These are phyloP conservation scores for Neotoxoptera formosana DNA, from an alignment of 1,140 invertebrate species.

Conservation along the genomic window DNA sequence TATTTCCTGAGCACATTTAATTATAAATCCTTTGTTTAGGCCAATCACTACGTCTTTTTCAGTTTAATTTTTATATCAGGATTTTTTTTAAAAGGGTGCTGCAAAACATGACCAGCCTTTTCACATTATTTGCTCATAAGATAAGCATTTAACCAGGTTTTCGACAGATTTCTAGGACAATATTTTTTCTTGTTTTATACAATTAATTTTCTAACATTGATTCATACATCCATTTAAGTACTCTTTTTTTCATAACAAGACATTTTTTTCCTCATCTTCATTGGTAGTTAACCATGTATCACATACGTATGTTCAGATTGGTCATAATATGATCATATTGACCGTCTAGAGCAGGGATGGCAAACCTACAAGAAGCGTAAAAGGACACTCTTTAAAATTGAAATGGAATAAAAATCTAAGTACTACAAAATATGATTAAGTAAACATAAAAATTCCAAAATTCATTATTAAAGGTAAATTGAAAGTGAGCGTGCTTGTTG, in stretches of 20 bases:
- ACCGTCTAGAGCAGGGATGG: neutral
- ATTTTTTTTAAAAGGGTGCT: neutral
- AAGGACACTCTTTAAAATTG: too few species aligned
- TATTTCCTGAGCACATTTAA: neutral
- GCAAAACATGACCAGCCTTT: neutral
- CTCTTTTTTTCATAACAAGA: neutral
- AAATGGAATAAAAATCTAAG: neutral
- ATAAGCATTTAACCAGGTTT: neutral
- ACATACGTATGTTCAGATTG: neutral
- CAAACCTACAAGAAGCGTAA: neutral
- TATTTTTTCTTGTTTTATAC: neutral
- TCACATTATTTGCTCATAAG: neutral
- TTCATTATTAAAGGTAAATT: neutral
- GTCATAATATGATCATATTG: neutral
- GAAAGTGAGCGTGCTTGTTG: neutral
- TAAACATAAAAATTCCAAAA: neutral
- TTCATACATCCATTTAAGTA: neutral
- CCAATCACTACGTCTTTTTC: neutral
- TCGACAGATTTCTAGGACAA: neutral
- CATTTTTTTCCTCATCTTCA: neutral
- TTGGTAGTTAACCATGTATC: neutral
- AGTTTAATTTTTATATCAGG: neutral
- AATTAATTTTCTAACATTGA: neutral
- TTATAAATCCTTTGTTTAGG: neutral
- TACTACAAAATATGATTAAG: neutral